Conservation (phyloP, 2,888 invertebrate genomes). For the Cantharis flavilabris region DNA sequence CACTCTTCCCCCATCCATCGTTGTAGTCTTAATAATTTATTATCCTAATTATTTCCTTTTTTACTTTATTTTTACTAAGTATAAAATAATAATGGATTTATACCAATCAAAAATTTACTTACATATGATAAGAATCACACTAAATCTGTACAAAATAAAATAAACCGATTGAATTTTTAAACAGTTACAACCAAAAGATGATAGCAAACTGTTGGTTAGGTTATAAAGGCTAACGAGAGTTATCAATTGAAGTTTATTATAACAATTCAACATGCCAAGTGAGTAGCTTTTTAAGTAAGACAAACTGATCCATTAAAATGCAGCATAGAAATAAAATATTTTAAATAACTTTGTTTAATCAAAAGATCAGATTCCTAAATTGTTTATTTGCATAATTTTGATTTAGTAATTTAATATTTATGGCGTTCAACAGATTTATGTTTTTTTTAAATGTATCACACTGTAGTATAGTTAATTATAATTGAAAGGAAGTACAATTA, state of each 20-base stretch:
- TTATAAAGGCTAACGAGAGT: constrained; percentile 8
- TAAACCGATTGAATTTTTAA: background rate
- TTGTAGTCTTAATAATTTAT: too few relatives aligned
- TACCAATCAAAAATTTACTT: background rate
- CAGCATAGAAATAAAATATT: background rate
- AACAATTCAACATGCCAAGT: constrained; percentile 23
- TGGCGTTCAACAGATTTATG: background rate
- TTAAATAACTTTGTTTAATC: background rate
- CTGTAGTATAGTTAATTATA: background rate
- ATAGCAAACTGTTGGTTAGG: constrained; percentile 11
- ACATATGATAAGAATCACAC: background rate
- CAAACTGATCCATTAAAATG: constrained; percentile 19
- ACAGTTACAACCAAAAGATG: constrained; percentile 1
- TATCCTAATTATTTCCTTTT: too few relatives aligned
- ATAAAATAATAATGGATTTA: too few relatives aligned
- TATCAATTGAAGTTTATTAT: constrained; percentile 22
- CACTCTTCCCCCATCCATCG: too few relatives aligned
- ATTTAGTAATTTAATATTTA: background rate
- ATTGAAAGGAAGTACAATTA: background rate
- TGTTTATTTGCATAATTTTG: background rate
- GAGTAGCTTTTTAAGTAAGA: constrained; percentile 17
- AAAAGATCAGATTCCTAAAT: background rate
- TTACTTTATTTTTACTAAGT: too few relatives aligned
- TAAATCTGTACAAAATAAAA: background rate
- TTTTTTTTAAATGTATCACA: background rate